Conservation (phyloP, 2,888 invertebrate genomes). For the Fabriciana adippe region DNA sequence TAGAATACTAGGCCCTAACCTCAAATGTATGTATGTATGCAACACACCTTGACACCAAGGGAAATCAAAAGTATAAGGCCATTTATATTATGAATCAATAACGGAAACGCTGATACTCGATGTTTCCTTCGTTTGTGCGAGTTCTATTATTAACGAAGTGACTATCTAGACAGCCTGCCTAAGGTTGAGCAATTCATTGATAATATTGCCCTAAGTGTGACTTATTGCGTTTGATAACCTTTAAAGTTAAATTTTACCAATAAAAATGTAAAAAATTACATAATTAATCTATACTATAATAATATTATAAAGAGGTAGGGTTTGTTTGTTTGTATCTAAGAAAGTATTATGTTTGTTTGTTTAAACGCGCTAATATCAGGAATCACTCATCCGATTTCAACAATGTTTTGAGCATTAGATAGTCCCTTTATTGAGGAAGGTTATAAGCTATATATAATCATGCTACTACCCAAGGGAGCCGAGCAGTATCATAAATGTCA, state of each 20-base stretch:
- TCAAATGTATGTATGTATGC: not conserved
- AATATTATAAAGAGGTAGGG: too few relatives aligned
- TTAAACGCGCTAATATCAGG: too few relatives aligned
- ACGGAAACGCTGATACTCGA: slow-evolving; percentile 29
- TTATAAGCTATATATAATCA: too few relatives aligned
- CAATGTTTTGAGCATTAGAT: too few relatives aligned
- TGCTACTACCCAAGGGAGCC: too few relatives aligned
- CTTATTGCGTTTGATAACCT: slow-evolving; percentile 21
- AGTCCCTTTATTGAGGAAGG: too few relatives aligned
- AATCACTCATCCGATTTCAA: too few relatives aligned
- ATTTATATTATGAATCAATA: slow-evolving; percentile 29
- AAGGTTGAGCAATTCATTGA: slow-evolving; percentile 29
- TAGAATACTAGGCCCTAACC: not conserved
- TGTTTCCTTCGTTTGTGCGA: slow-evolving; percentile 32
- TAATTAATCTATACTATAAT: too few relatives aligned
- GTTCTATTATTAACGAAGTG: slow-evolving; percentile 30
- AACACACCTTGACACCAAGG: slow-evolving; percentile 15
- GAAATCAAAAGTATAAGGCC: slow-evolving; percentile 10
- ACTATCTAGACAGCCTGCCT: slow-evolving; percentile 33
- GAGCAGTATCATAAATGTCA: too few relatives aligned
- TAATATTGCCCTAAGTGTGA: slow-evolving; percentile 13
- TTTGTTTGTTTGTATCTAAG: too few relatives aligned
- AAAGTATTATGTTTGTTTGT: too few relatives aligned
- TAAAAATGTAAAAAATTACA: not conserved
- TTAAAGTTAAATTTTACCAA: slow-evolving; percentile 5